phyloP scores from a whole-genome alignment of 2,797 vertebrate species.

The Graptemys geographica region DNA sequence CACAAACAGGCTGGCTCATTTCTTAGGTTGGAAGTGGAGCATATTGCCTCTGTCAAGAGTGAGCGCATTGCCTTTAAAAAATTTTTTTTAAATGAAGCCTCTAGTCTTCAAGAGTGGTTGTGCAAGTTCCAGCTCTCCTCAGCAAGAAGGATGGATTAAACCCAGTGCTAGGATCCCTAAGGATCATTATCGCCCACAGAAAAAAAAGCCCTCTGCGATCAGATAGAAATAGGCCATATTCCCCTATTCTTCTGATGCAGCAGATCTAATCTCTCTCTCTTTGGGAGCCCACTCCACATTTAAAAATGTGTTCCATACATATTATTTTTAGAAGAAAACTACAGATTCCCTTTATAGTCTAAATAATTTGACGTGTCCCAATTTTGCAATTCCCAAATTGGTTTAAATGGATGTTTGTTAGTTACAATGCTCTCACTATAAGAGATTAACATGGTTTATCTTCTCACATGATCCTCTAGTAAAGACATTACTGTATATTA shows the following conservation, averaged over 20 bases:
- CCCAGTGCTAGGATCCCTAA: not conserved
- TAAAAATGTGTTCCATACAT: not conserved
- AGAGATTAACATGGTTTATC: not conserved
- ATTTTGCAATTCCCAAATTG: not conserved
- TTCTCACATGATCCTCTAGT: not conserved
- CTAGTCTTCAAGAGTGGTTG: not conserved
- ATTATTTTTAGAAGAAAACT: not conserved
- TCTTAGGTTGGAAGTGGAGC: not conserved
- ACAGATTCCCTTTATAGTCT: not conserved
- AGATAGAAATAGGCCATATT: not conserved
- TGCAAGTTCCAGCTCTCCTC: not conserved
- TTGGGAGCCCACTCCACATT: not conserved
- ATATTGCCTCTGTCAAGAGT: not conserved
- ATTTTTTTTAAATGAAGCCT: not conserved
- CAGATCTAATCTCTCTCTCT: not conserved
- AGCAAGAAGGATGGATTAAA: not conserved
- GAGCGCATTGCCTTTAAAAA: not conserved
- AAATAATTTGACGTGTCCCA: not conserved
- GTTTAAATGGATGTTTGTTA: not conserved
- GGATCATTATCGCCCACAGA: not conserved
- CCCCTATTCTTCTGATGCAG: rapidly evolving
- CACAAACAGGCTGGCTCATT: not conserved
- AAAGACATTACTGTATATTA: not conserved
- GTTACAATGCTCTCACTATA: rapidly evolving
- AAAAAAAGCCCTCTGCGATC: not conserved